Conservation (phyloP, 2,888 invertebrate genomes). For the Stenchaetothrips biformis region DNA sequence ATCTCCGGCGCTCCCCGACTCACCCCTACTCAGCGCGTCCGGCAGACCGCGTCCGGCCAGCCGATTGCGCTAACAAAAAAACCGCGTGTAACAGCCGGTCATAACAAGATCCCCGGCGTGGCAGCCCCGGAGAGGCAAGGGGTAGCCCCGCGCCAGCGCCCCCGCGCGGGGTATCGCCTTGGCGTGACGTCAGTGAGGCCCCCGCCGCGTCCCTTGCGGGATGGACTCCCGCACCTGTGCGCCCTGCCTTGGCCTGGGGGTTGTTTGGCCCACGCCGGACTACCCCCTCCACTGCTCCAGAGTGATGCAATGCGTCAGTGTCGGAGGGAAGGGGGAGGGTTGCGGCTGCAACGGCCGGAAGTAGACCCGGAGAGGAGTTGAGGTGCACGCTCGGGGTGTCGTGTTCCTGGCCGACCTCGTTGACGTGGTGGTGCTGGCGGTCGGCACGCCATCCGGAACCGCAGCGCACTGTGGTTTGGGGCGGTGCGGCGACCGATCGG, state of each 20-base stretch:
- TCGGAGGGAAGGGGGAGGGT: not conserved
- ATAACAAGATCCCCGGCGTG: too few relatives aligned
- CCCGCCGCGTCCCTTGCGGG: not conserved
- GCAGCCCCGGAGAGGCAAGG: not conserved
- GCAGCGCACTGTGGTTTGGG: too few relatives aligned
- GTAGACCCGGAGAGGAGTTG: too few relatives aligned
- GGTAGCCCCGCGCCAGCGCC: not conserved
- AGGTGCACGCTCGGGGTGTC: too few relatives aligned
- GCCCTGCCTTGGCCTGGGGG: not conserved
- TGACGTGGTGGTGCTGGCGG: too few relatives aligned
- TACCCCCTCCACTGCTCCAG: not conserved
- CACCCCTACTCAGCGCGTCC: too few relatives aligned
- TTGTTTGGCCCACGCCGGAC: not conserved
- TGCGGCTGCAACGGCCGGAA: not conserved
- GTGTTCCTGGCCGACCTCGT: too few relatives aligned
- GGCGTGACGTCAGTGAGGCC: not conserved
- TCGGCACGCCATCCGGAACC: too few relatives aligned
- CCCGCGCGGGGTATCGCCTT: not conserved
- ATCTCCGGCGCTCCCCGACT: too few relatives aligned
- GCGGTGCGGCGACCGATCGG: too few relatives aligned
- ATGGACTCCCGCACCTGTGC: not conserved
- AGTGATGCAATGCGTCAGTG: not conserved
- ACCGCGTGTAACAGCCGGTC: not conserved
- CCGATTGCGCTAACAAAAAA: too few relatives aligned
- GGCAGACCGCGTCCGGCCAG: too few relatives aligned